Conservation (phyloP, 2,888 invertebrate genomes). For the Eustalomyia histrio region DNA sequence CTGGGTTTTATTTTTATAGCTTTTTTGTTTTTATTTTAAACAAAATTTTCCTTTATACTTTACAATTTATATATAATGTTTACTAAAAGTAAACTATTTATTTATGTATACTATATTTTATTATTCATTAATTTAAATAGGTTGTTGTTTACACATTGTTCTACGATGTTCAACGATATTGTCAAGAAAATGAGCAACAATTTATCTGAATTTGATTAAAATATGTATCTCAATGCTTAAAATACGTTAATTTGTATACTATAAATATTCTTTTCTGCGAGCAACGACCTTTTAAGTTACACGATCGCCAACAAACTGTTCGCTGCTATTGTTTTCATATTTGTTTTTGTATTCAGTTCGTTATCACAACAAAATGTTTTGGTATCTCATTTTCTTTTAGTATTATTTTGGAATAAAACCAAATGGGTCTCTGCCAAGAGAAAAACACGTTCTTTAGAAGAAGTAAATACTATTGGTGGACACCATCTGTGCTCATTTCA, state of each 20-base stretch:
- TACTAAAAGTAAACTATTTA: background rate
- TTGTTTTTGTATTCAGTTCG: background rate
- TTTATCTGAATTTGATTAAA: background rate
- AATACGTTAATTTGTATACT: background rate
- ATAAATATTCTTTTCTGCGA: slow-evolving; percentile 38
- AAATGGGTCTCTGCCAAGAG: slow-evolving; percentile 49
- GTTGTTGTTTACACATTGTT: background rate
- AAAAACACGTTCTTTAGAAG: background rate
- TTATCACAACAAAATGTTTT: background rate
- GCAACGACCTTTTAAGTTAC: slow-evolving; percentile 42
- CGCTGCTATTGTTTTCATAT: slow-evolving; percentile 10
- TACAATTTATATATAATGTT: background rate
- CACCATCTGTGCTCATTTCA: background rate
- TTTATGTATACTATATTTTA: background rate
- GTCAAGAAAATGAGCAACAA: background rate
- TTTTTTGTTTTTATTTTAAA: background rate
- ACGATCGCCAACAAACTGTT: slow-evolving; percentile 59
- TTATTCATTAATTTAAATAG: background rate
- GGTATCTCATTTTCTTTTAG: slow-evolving; percentile 30
- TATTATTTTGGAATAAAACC: slow-evolving; percentile 38
- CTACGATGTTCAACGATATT: background rate
- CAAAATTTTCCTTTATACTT: background rate
- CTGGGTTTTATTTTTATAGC: background rate
- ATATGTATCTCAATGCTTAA: background rate
- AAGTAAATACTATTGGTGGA: slow-evolving; percentile 8